Percentiles rank a stretch among this genome's conserved stretches.
phyloP scores from a whole-genome alignment of 2,888 invertebrate genomes.

The Lymantria dispar region DNA sequence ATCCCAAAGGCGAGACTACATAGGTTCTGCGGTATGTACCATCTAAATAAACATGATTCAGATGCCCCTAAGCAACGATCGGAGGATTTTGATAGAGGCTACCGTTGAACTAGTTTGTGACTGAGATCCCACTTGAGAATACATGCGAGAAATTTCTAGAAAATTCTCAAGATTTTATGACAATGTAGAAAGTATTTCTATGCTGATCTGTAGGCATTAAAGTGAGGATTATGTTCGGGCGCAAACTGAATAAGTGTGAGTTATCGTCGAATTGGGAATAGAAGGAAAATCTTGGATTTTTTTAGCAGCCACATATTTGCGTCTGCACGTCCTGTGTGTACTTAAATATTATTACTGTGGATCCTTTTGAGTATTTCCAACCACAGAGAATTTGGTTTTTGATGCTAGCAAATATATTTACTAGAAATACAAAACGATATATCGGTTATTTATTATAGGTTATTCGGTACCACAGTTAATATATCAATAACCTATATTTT shows the following conservation, averaged over 20 bases:
- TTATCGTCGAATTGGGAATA: conserved; percentile 16
- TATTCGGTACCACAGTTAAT: no score
- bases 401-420: no score
- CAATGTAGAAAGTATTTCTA: conserved; percentile 27
- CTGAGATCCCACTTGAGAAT: conserved; percentile 26
- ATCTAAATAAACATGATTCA: conserved; percentile 42
- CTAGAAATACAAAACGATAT: no score
- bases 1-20: conserved; percentile 20
- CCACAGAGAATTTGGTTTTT: no score
- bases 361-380: neutral
- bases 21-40: conserved; percentile 17
- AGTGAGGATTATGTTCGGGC: conserved; percentile 20
- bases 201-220: conserved; percentile 27
- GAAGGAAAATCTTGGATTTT: conserved; percentile 9
- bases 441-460: no score
- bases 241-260: conserved; percentile 11
- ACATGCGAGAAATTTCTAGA: conserved; percentile 19
- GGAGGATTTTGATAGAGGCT: conserved; percentile 31
- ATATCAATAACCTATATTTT: no score
- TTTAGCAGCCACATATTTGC: neutral
- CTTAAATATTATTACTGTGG: neutral
- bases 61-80: conserved; percentile 29
- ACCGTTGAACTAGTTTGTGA: conserved; percentile 10
- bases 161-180: conserved; percentile 31
- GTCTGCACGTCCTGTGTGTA: neutral